Evolutionary conservation across 2,888 invertebrate genomes (phyloP).

Genomic region (Phyto melanocephala): DNA sequence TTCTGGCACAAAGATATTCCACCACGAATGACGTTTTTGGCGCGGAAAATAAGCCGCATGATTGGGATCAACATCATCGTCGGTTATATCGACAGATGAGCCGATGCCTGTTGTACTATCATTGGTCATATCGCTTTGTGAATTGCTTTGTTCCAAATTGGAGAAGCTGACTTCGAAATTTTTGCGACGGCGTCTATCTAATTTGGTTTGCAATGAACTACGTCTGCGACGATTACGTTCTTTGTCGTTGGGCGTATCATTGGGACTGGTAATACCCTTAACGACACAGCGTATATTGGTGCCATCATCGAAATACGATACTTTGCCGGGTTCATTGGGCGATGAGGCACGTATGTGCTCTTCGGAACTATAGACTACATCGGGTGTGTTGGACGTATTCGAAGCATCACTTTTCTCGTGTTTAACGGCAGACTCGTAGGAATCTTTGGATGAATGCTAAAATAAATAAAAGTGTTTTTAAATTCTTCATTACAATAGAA

Average conservation of each 20-base stretch:
- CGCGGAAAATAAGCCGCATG: slow-evolving; percentile 76
- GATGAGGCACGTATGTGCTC: slow-evolving; percentile 76
- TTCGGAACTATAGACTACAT: slow-evolving; percentile 74
- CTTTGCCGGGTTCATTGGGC: slow-evolving; percentile 74
- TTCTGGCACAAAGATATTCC: slow-evolving; percentile 92
- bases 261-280: slow-evolving; percentile 69
- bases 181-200: slow-evolving; percentile 78
- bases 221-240: slow-evolving; percentile 78
- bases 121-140: slow-evolving; percentile 67
- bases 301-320: slow-evolving; percentile 75
- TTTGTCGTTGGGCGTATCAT: slow-evolving; percentile 71
- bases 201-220: slow-evolving; percentile 77
- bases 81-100: slow-evolving; percentile 69
- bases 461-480: slow-evolving; percentile 14
- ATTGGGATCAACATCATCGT: slow-evolving; percentile 71
- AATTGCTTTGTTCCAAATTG: slow-evolving; percentile 64
- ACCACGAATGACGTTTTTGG: slow-evolving; percentile 90
- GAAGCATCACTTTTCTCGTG: slow-evolving; percentile 77
- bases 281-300: slow-evolving; percentile 70
- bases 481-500: no score
- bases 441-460: slow-evolving; percentile 75
- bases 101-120: slow-evolving; percentile 67
- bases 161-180: slow-evolving; percentile 75
- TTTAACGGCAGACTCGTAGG: slow-evolving; percentile 77
- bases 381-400: slow-evolving; percentile 71